Base-by-base conservation (phyloP, 2,888 invertebrate species). In the Hirtodrosophila confusa region DNA sequence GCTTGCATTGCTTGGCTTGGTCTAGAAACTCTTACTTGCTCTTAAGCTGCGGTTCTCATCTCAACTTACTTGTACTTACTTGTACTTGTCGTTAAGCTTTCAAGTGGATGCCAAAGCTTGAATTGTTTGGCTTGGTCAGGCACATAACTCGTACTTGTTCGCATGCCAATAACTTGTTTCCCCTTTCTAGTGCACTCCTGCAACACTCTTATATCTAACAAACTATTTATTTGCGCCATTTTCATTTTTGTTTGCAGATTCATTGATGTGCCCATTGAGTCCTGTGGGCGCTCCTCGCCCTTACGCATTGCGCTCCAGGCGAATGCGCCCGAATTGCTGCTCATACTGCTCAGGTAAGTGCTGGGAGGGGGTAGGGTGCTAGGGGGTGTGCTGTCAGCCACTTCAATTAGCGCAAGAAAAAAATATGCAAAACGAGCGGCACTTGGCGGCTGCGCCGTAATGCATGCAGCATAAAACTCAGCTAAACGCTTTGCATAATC, bases 231-330 rank as follows among this genome's bases (percentile, higher is more conserved):
- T 35, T 31, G 8, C 17, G 8, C 17, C 47, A 7, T 31, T 45
- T 35, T 44, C 36, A 11, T 23, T 35, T 33, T 35, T 35, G 48
- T 45, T 66, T 80, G 77, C 84, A 90, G 91, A 41, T 95, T 96
- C 85, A 94, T 96, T 69, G 97, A 97, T 88, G 94, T 96, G 2
- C 96, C 96, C 9, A 94, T 97, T 90, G 96, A 96, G 88, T 96
- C 96, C 60, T 96, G 96, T 84, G 96, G 96, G 0, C 93, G 93
- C 77, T 93, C 95, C 4, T 93, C 95, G 0, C 95, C 96, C 0
- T 91, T 96, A 2, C 93, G 95, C 86, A 94, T 96, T 0, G 95
- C 95, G 0, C 92, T 95, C 68, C 95, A 96, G 89, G 93, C 96
- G 86, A 95, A 95, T 43, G 92, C 95, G 8, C 94, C 96, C 3